Percentiles rank a stretch among this genome's conserved stretches.
Evolutionary conservation across 2,797 vertebrate genomes (phyloP).

Genomic region (Margarornis squamiger): DNA sequence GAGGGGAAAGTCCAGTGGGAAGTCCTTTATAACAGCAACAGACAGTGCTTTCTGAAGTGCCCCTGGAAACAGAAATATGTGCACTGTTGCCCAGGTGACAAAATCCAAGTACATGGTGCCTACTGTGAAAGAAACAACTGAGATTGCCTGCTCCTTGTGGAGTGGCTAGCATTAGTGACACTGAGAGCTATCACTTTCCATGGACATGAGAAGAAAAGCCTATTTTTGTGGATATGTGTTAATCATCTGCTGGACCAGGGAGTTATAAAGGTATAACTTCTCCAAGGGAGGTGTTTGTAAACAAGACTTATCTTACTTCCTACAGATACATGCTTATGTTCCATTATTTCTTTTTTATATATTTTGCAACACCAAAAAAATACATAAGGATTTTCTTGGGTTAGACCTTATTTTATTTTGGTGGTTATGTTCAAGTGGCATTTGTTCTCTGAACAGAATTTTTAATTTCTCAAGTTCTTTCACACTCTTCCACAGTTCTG

Average conservation of each 20-base stretch:
- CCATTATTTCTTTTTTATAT: neutral
- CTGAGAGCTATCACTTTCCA: neutral
- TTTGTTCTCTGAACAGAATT: neutral
- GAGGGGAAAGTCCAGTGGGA: neutral
- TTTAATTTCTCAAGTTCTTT: neutral
- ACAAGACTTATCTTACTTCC: neutral
- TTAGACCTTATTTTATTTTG: neutral
- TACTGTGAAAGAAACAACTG: neutral
- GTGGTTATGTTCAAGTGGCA: neutral
- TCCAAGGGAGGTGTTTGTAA: neutral
- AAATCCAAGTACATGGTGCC: neutral
- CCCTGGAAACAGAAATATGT: neutral
- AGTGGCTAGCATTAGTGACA: neutral
- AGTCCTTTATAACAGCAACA: neutral
- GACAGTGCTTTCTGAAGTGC: neutral
- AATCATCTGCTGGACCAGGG: neutral
- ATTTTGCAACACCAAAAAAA: neutral
- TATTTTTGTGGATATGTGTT: neutral
- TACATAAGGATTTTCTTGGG: neutral
- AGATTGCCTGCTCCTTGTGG: neutral
- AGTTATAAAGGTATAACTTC: neutral
- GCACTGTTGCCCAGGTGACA: slow-evolving; percentile 45
- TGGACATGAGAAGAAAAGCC: neutral
- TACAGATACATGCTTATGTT: neutral
- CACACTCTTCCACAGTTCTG: neutral